Conservation (phyloP, 2,113 vertebrate genomes). For the Mus spicilegus region DNA sequence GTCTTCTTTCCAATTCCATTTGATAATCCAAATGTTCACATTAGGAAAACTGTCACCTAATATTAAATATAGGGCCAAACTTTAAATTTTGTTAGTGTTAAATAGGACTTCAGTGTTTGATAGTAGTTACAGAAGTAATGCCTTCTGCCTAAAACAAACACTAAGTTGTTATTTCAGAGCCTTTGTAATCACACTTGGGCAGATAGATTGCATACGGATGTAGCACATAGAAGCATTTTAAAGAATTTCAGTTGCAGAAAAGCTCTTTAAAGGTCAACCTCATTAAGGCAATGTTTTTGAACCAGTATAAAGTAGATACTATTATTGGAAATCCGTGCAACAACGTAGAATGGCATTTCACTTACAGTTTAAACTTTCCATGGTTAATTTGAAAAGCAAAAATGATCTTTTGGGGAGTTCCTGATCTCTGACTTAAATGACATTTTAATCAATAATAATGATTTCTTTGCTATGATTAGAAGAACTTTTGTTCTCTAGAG, state of each 20-base stretch:
- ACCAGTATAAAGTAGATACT: conserved; percentile 82
- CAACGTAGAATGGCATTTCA: conserved; percentile 82
- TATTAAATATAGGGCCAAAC: neutral
- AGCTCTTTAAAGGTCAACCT: conserved; percentile 88
- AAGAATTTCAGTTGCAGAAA: conserved; percentile 81
- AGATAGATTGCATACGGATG: conserved; percentile 67
- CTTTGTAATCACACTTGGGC: conserved; percentile 64
- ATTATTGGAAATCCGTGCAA: conserved; percentile 85
- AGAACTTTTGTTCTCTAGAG: conserved; percentile 65
- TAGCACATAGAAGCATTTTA: conserved; percentile 79
- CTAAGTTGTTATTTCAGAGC: conserved; percentile 37
- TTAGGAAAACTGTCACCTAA: neutral
- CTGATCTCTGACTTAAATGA: conserved; percentile 83
- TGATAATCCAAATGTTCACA: neutral
- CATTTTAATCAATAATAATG: conserved; percentile 85
- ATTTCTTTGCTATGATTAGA: conserved; percentile 77
- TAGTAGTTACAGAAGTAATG: neutral
- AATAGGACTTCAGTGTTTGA: neutral
- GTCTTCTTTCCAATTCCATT: neutral
- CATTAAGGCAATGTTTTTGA: conserved; percentile 87
- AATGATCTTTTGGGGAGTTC: conserved; percentile 80
- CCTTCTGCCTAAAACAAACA: neutral
- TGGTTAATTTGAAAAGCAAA: conserved; percentile 84
- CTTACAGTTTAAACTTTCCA: conserved; percentile 82
- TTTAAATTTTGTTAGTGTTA: neutral